Percentiles rank a stretch among this genome's conserved stretches.
These are phyloP conservation scores for Molorchus minor DNA, from an alignment of 2,888 invertebrate species.

Conservation along the genomic window DNA sequence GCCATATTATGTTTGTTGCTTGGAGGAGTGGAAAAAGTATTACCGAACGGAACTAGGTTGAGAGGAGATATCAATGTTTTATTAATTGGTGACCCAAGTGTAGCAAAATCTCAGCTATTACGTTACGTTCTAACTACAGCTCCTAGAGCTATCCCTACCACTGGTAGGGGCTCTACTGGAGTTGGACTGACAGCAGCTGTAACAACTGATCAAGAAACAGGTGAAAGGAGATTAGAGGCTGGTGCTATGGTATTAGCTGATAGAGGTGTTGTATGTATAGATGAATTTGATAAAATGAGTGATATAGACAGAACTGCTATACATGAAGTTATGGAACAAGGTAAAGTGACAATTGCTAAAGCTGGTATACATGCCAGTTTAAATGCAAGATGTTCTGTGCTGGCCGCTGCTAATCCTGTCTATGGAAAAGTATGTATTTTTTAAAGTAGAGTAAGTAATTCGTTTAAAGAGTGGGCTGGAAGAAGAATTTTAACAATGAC, in stretches of 20 bases:
- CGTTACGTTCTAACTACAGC: constrained; percentile 95
- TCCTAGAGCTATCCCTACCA: constrained; percentile 95
- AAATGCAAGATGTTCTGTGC: constrained; percentile 96
- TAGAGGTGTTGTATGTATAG: constrained; percentile 83
- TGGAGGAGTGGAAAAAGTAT: constrained; percentile 94
- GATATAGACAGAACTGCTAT: constrained; percentile 99
- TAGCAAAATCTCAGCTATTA: constrained; percentile 95
- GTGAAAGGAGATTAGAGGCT: constrained; percentile 80
- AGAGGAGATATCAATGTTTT: constrained; percentile 73
- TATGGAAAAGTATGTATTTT: constrained; percentile 80
- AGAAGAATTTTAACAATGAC: no score
- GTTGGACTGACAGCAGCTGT: constrained; percentile 99
- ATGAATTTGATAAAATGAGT: constrained; percentile 99
- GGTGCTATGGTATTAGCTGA: constrained; percentile 99
- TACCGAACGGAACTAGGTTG: constrained; percentile 90
- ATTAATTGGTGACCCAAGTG: constrained; percentile 97
- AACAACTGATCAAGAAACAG: constrained; percentile 94
- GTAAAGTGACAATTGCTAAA: constrained; percentile 96
- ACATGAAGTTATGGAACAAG: constrained; percentile 99
- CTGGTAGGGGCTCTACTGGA: constrained; percentile 97
- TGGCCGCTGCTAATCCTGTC: constrained; percentile 99
- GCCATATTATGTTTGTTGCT: constrained; percentile 93
- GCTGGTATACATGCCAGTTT: constrained; percentile 98
- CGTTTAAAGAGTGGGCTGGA: no score
- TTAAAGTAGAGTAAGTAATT: no score